These are phyloP conservation scores for Melanostigma gelatinosum DNA, from an alignment of 2,113 vertebrate genomes.

Conservation along the genomic window DNA sequence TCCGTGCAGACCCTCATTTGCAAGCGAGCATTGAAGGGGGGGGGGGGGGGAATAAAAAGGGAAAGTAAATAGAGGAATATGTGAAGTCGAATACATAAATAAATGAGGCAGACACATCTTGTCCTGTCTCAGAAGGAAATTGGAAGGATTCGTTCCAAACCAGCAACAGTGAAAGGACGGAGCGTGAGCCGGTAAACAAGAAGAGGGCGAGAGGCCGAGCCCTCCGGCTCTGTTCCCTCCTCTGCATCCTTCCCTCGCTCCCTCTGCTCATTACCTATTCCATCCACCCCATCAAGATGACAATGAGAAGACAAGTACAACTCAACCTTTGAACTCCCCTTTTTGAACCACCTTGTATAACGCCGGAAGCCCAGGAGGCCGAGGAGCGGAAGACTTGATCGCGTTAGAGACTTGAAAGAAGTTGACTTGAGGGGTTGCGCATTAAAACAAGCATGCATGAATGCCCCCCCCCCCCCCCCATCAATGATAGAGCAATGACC, in stretches of 20 bases:
- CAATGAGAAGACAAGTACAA: constrained; percentile 70
- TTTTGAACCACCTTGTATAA: constrained; percentile 69
- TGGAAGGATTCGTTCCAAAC: constrained; percentile 86
- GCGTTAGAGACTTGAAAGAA: constrained; percentile 72
- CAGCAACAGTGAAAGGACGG: constrained; percentile 81
- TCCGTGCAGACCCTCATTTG: constrained; percentile 83
- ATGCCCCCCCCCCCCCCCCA: constrained; percentile 56
- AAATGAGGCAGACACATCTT: constrained; percentile 79
- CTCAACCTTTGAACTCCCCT: constrained; percentile 73
- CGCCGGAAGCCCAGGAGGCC: constrained; percentile 58
- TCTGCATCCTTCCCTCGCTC: constrained; percentile 10
- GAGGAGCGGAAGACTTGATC: constrained; percentile 61
- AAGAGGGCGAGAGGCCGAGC: constrained; percentile 61
- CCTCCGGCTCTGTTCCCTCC: constrained; percentile 39
- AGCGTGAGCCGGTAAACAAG: constrained; percentile 78
- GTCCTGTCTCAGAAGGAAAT: constrained; percentile 82
- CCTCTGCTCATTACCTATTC: constrained; percentile 64
- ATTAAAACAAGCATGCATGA: constrained; percentile 69
- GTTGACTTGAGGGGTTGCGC: constrained; percentile 67
- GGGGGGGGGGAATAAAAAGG: constrained; percentile 28
- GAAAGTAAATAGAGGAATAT: constrained; percentile 78
- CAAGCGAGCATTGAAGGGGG: constrained; percentile 69
- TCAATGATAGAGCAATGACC: constrained; percentile 68
- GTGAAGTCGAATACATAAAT: constrained; percentile 81
- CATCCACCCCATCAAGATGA: constrained; percentile 68